Evolutionary conservation across 1,140 invertebrate species (phyloP).

Genomic region (Euwallacea similis): DNA sequence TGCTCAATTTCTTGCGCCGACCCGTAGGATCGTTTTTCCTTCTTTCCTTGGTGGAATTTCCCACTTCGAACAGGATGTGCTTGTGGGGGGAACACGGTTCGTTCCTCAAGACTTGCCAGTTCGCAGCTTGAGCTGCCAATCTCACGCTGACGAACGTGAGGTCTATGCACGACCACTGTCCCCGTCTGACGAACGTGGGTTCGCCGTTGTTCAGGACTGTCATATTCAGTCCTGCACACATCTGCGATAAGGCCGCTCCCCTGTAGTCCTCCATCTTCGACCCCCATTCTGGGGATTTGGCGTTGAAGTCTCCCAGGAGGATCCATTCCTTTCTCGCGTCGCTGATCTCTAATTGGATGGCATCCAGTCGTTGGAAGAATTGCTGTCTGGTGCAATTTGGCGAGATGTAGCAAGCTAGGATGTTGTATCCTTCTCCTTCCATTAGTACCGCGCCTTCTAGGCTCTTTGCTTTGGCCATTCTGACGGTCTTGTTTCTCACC

Average conservation of each 20-base stretch:
- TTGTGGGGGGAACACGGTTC: constrained; percentile 3
- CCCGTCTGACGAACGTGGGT: constrained; percentile 11
- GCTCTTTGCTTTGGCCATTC: neutral
- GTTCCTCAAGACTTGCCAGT: constrained; percentile 1
- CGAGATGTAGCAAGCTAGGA: constrained; percentile 18
- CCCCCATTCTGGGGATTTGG: constrained; percentile 37
- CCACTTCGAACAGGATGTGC: constrained; percentile 13
- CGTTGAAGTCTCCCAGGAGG: constrained; percentile 38
- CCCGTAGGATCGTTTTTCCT: neutral
- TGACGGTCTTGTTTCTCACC: neutral
- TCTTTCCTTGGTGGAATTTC: neutral
- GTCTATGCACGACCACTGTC: constrained; percentile 5
- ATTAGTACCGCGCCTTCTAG: neutral
- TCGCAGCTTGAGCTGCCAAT: neutral
- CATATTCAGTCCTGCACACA: constrained; percentile 13
- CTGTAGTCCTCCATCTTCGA: constrained; percentile 29
- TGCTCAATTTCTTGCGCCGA: neutral
- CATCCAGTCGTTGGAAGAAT: neutral
- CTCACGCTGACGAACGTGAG: constrained; percentile 2
- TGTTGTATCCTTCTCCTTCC: constrained; percentile 2
- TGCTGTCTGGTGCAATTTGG: neutral
- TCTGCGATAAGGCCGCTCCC: constrained; percentile 30
- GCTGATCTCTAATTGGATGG: neutral
- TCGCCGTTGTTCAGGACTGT: constrained; percentile 14
- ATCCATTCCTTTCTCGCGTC: neutral